These are phyloP conservation scores for Pogonomyrmex barbatus DNA, from an alignment of 1,140 invertebrate species.

Conservation along the genomic window DNA sequence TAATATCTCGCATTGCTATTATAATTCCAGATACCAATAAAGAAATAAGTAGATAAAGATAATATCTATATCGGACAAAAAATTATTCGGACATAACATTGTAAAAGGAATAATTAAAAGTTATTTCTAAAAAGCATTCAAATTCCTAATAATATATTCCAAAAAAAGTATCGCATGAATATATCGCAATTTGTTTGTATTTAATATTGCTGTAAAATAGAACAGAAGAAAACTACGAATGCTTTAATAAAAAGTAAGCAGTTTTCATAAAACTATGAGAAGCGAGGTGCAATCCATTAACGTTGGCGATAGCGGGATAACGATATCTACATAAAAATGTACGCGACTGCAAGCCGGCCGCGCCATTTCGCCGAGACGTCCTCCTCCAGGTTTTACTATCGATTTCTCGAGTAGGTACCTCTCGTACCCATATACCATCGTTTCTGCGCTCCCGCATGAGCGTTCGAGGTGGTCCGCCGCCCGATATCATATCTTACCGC, in stretches of 20 bases:
- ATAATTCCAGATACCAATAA: neutral
- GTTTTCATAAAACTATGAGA: neutral
- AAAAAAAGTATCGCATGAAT: neutral
- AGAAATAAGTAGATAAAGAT: neutral
- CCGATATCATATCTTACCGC: constrained; percentile 72
- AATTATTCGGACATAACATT: neutral
- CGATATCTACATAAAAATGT: constrained; percentile 42
- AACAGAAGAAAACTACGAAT: neutral
- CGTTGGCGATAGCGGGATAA: constrained; percentile 19
- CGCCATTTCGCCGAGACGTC: constrained; percentile 53
- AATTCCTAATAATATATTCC: neutral
- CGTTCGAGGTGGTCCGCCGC: constrained; percentile 62
- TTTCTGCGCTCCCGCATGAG: constrained; percentile 45
- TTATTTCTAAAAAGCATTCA: neutral
- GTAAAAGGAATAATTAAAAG: neutral
- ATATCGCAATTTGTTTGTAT: neutral
- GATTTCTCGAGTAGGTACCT: constrained; percentile 55
- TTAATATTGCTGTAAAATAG: neutral
- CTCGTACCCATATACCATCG: constrained; percentile 44
- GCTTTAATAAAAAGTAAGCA: neutral
- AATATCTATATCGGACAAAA: neutral
- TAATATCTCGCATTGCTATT: neutral
- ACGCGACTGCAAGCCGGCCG: constrained; percentile 26
- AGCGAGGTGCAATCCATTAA: constrained; percentile 33
- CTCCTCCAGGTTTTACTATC: constrained; percentile 61